A percentile compares a stretch with the other conserved stretches of the same genome.
phyloP scores from a whole-genome alignment of 1,140 invertebrate genomes.

The Pissodes strobi region DNA sequence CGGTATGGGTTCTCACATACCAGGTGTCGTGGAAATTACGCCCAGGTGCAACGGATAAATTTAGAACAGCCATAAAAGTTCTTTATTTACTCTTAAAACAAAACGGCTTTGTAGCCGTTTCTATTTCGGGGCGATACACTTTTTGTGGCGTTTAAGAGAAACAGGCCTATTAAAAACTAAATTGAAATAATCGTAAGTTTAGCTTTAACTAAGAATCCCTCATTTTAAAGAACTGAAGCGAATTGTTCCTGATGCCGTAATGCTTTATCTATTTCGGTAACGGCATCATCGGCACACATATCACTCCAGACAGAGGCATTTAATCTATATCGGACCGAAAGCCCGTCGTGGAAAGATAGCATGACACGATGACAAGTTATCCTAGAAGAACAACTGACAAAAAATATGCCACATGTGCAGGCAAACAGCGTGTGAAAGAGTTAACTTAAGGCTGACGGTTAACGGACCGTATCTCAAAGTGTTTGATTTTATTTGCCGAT shows the following conservation, averaged over 20 bases:
- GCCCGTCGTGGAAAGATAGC: conserved; percentile 40
- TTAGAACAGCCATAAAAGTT: conserved; percentile 28
- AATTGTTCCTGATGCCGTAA: too few species aligned
- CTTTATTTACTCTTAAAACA: conserved; percentile 36
- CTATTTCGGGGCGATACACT: conserved; percentile 30
- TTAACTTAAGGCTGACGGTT: conserved; percentile 39
- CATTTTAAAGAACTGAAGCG: too few species aligned
- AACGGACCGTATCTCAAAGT: conserved; percentile 34
- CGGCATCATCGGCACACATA: too few species aligned
- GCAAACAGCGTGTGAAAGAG: conserved; percentile 48
- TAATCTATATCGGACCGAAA: conserved; percentile 31
- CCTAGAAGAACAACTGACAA: conserved; percentile 25
- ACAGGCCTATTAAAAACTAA: too few species aligned
- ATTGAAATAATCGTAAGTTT: too few species aligned
- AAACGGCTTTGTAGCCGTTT: conserved; percentile 32
- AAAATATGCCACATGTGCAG: conserved; percentile 46
- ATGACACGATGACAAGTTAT: conserved; percentile 42
- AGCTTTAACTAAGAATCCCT: too few species aligned
- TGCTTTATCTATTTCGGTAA: too few species aligned
- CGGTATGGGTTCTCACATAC: neutral
- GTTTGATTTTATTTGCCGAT: conserved; percentile 18
- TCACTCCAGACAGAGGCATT: conserved; percentile 30
- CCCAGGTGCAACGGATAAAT: conserved; percentile 28
- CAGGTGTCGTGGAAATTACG: conserved; percentile 29
- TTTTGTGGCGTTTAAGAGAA: neutral